Evolutionary conservation across 2,797 vertebrate genomes (phyloP).

Genomic region (Paedocypris micromegethes): DNA sequence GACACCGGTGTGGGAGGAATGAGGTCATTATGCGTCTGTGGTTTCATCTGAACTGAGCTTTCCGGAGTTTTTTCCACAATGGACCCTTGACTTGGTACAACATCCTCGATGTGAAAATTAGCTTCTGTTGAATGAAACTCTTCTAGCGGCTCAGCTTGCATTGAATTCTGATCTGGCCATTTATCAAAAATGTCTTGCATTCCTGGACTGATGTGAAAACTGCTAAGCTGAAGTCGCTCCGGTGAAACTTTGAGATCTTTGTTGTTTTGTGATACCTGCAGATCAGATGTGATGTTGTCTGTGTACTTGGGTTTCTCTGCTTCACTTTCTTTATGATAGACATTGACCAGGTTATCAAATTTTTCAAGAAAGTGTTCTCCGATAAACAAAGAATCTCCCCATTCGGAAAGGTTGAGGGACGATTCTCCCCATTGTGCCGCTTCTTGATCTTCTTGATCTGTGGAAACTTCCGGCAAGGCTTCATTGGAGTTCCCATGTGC

Average conservation of each 20-base stretch:
- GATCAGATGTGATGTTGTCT: conserved; percentile 29
- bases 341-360: conserved; percentile 36
- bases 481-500: not conserved
- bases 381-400: conserved; percentile 74
- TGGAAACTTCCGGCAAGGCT: not conserved
- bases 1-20: conserved; percentile 75
- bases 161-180: conserved; percentile 66
- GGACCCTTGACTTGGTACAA: not conserved
- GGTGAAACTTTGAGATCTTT: not conserved
- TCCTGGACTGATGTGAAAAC: conserved; percentile 77
- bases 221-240: conserved; percentile 43
- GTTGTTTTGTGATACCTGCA: conserved; percentile 21
- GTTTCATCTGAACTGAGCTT: conserved; percentile 41
- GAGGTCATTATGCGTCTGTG: conserved; percentile 58
- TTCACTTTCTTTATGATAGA: conserved; percentile 15
- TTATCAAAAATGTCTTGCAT: conserved; percentile 83
- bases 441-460: conserved; percentile 56
- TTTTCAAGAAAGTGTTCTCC: conserved; percentile 69
- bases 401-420: conserved; percentile 78
- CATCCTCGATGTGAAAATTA: not conserved
- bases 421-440: conserved; percentile 65
- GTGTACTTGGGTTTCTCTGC: conserved; percentile 29
- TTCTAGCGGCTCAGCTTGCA: conserved; percentile 35
- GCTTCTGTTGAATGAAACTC: conserved; percentile 5
- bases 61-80: conserved; percentile 4